Base-by-base conservation (phyloP, 1,140 invertebrate species). In the Drosophila lacteicornis region DNA sequence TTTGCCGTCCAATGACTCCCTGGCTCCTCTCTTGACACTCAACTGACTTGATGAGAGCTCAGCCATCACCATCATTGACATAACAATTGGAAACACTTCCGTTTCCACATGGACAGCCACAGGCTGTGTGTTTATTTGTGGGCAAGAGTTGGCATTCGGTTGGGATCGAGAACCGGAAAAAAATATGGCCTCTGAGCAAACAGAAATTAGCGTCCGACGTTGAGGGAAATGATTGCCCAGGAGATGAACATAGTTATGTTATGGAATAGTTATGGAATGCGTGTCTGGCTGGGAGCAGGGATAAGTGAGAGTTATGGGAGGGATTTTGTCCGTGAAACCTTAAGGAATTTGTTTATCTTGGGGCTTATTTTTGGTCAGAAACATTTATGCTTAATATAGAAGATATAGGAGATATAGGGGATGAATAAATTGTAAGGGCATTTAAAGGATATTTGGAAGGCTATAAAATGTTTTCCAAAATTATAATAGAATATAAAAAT, bases 21-120 rank as follows among this genome's bases (percentile, higher is more conserved):
- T 17, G n/a, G 12, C 40, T 3, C 27, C 30, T 55, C 1, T 61
- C 53, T n/a, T 71, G 69, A 43, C 69, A 71, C 30, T 65, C 22
- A 36, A 56, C 13, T 61, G 51, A 78, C 75, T 78, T 78, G 75
- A 78, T 77, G 74, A 77, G 55, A 77, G 74, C 74, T 60, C 43
- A 77, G 63, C 63, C 74, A 77, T 71, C 63, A 70, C 36, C 75
- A 73, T 71, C 66, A 79, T 79, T 79, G 76, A 71, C 75, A 71
- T 55, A 71, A 70, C 76, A 79, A 79, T 71, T 79, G 66, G 46
- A 49, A 77, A 22, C 58, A 79, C 66, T 70, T 71, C 66, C 66
- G 65, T 78, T 78, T 78, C 42, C 75, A 53, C 53, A 78, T 78
- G 65, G 43, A 13, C 75, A 61, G 59, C 70, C 59, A 36, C 33